phyloP scores from a whole-genome alignment of 2,888 invertebrate species.

The Cylloceria caligata region DNA sequence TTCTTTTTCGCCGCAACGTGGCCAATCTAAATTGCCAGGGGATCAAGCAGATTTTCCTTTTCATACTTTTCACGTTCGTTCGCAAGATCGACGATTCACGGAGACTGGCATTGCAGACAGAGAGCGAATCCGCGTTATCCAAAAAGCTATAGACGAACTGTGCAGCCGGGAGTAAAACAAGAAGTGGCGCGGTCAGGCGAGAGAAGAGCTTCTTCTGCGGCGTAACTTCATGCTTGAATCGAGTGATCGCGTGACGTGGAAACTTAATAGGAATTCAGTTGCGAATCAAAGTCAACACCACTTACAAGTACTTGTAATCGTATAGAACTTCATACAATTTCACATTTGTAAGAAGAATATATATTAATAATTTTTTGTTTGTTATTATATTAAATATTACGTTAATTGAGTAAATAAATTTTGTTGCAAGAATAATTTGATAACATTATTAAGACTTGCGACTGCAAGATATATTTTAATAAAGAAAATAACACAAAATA shows the following conservation, averaged over 20 bases:
- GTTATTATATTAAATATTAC: not conserved
- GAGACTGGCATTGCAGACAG: slow-evolving; percentile 22
- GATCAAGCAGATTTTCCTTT: slow-evolving; percentile 61
- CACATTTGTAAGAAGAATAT: not conserved
- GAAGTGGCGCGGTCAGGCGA: slow-evolving; percentile 13
- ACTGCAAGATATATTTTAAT: no score
- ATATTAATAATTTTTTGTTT: not conserved
- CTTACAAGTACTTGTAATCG: not conserved
- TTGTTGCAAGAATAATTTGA: no score
- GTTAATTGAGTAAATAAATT: not conserved
- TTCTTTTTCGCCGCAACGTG: slow-evolving; percentile 13
- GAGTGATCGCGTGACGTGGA: slow-evolving; percentile 55
- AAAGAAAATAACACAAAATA: no score
- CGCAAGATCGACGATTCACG: slow-evolving; percentile 56
- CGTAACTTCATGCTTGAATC: slow-evolving; percentile 43
- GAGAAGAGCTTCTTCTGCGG: not conserved
- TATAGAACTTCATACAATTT: not conserved
- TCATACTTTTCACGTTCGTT: slow-evolving; percentile 50
- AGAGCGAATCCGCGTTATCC: slow-evolving; percentile 43
- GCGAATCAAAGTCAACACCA: not conserved
- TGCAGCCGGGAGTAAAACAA: not conserved
- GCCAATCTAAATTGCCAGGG: slow-evolving; percentile 63
- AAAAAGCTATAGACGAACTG: slow-evolving; percentile 33
- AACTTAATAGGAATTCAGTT: slow-evolving; percentile 35
- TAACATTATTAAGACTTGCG: no score